Evolutionary conservation across 2,888 invertebrate genomes (phyloP).

Genomic region (Heliconius ismenius): DNA sequence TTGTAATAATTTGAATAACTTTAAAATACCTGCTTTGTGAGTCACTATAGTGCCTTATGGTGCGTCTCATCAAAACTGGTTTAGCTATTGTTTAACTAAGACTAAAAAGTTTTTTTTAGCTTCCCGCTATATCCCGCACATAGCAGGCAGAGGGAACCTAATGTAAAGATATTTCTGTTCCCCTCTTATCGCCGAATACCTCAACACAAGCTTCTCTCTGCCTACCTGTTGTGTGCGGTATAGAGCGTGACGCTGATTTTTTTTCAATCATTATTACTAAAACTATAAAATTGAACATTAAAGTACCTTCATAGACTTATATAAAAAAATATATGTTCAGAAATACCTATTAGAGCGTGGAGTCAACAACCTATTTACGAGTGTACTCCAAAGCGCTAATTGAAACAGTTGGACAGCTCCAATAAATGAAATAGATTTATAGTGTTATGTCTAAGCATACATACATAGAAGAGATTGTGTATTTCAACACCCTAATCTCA

Average conservation of each 20-base stretch:
- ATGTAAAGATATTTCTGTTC: background rate
- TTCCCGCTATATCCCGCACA: background rate
- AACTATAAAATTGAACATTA: background rate
- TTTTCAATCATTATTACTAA: background rate
- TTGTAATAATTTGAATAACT: slow-evolving; percentile 12
- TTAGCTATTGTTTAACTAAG: slow-evolving; percentile 1
- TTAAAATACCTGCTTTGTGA: slow-evolving; percentile 6
- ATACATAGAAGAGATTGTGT: background rate
- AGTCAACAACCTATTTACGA: slow-evolving; percentile 44
- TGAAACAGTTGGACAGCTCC: slow-evolving; percentile 39
- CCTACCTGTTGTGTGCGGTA: too few species aligned
- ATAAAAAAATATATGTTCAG: slow-evolving; percentile 10
- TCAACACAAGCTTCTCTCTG: too few species aligned
- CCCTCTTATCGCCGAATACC: background rate
- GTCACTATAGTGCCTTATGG: slow-evolving; percentile 6
- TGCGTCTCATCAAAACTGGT: slow-evolving; percentile 6
- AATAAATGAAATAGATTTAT: slow-evolving; percentile 38
- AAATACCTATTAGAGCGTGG: slow-evolving; percentile 55
- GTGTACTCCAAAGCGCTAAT: slow-evolving; percentile 37
- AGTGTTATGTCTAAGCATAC: background rate
- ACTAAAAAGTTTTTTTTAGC: background rate
- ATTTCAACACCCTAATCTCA: too few species aligned
- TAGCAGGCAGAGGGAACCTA: background rate
- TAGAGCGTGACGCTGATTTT: too few species aligned
- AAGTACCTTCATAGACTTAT: background rate